These are phyloP conservation scores for Oscheius myriophilus DNA, from an alignment of 2,888 invertebrate genomes.

Conservation along the genomic window DNA sequence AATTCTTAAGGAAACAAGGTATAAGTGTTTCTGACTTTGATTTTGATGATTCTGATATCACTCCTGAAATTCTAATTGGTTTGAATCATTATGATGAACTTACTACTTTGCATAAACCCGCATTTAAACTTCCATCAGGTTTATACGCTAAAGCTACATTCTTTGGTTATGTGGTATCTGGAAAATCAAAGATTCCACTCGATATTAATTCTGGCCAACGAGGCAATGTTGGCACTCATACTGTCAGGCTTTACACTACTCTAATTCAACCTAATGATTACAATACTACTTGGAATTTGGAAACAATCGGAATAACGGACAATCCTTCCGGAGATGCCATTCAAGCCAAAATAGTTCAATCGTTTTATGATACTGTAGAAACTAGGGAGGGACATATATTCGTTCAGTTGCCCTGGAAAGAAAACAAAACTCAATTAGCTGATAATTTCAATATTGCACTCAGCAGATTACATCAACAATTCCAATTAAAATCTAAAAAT, in stretches of 20 bases:
- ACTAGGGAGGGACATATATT: not conserved
- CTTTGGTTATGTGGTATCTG: constrained; percentile 17
- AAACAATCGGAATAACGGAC: constrained; percentile 1
- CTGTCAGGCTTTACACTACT: not conserved
- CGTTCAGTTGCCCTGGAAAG: not conserved
- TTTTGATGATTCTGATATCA: not conserved
- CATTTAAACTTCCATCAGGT: not conserved
- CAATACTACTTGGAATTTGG: not conserved
- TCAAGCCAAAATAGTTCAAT: not conserved
- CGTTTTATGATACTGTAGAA: not conserved
- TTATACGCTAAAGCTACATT: constrained; percentile 1
- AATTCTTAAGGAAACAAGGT: not conserved
- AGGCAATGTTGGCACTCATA: not conserved
- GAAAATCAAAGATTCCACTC: not conserved
- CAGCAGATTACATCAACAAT: constrained; percentile 1
- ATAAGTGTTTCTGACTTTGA: not conserved
- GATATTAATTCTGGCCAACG: not conserved
- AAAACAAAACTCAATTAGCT: not conserved
- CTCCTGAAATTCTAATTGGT: constrained; percentile 5
- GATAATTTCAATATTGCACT: constrained; percentile 21
- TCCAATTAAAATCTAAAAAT: not conserved
- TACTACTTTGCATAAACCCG: not conserved
- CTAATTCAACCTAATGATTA: not conserved
- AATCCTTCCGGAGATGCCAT: not conserved
- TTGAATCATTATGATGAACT: not conserved